phyloP scores from a whole-genome alignment of 1,140 invertebrate species.

The Helicoverpa zea region DNA sequence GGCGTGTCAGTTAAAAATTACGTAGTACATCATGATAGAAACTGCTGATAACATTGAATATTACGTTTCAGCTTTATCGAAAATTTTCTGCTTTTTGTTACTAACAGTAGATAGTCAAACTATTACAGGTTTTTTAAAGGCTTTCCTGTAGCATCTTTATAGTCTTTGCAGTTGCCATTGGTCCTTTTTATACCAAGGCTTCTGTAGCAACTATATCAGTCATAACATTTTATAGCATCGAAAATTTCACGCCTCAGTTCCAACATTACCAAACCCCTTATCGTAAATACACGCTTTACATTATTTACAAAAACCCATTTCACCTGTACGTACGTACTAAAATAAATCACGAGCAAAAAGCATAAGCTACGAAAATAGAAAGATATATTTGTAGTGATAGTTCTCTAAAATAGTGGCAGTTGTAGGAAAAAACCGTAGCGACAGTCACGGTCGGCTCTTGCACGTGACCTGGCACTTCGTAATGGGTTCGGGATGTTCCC shows the following conservation, averaged over 20 bases:
- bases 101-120: too few relatives aligned
- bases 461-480: slow-evolving; percentile 65
- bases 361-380: slow-evolving; percentile 36
- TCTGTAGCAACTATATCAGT: too few relatives aligned
- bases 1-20: slow-evolving; percentile 34
- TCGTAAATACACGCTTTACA: background rate
- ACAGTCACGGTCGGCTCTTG: slow-evolving; percentile 54
- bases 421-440: slow-evolving; percentile 53
- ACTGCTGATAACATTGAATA: background rate
- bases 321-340: background rate
- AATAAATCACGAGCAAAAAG: slow-evolving; percentile 38
- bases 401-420: slow-evolving; percentile 34
- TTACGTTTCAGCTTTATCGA: background rate
- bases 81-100: background rate
- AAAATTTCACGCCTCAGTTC: too few relatives aligned
- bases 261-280: background rate
- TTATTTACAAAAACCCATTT: background rate
- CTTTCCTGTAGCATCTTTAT: too few relatives aligned
- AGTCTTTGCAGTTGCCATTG: too few relatives aligned
- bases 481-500: slow-evolving; percentile 32
- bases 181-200: too few relatives aligned
- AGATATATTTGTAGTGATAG: slow-evolving; percentile 43
- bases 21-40: slow-evolving; percentile 11
- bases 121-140: too few relatives aligned
- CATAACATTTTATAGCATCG: too few relatives aligned